Evolutionary conservation across 2,888 invertebrate species (phyloP).

Genomic region (Torymus aiolomorphi): DNA sequence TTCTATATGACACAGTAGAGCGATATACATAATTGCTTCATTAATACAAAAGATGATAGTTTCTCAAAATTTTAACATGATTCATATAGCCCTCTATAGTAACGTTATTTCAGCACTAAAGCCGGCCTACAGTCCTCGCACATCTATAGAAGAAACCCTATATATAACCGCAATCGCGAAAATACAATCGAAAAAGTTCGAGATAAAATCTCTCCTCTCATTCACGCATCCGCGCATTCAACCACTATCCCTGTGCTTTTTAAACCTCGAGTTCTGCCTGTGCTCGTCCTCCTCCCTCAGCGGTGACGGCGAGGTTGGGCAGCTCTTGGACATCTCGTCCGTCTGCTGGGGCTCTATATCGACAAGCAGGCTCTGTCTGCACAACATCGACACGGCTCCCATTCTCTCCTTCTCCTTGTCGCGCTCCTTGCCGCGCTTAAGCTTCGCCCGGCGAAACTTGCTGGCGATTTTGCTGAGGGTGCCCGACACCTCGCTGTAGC

Average conservation of each 20-base stretch:
- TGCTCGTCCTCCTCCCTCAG: conserved; percentile 49
- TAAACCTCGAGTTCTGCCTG: conserved; percentile 22
- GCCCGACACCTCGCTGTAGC: conserved; percentile 55
- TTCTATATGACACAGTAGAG: too few species aligned
- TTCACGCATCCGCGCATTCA: background rate
- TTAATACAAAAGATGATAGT: conserved; percentile 4
- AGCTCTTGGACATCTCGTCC: conserved; percentile 59
- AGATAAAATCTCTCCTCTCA: too few species aligned
- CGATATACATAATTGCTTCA: background rate
- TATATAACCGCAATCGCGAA: too few species aligned
- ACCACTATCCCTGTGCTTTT: conserved; percentile 51
- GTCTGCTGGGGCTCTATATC: conserved; percentile 73
- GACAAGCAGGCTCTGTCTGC: conserved; percentile 86
- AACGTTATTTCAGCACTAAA: too few species aligned
- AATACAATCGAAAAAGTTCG: too few species aligned
- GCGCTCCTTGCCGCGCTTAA: conserved; percentile 73
- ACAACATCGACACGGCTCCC: conserved; percentile 83
- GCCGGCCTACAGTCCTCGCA: too few species aligned
- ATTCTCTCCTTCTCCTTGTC: conserved; percentile 72
- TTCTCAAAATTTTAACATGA: background rate
- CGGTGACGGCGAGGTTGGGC: conserved; percentile 60
- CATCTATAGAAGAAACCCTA: too few species aligned
- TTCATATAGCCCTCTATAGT: too few species aligned
- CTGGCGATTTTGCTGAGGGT: conserved; percentile 76
- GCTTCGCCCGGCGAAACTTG: conserved; percentile 79